Evolutionary conservation across 1,140 invertebrate species (phyloP).

Genomic region (Drosophila ficusphila): DNA sequence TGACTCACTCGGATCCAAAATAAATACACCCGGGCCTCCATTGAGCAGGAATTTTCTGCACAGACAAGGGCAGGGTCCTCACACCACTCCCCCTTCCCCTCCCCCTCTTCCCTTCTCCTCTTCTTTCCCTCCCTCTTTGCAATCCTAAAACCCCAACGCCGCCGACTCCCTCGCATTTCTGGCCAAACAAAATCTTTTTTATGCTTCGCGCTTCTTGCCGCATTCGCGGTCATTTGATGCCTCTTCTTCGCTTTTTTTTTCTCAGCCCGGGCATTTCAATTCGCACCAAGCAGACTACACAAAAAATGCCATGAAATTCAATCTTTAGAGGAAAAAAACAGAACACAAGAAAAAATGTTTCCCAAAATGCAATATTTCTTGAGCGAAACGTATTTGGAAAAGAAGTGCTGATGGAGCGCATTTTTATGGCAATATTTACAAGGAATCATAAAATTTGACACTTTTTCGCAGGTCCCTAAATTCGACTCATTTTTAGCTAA

Average conservation of each 20-base stretch:
- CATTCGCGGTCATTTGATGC: slow-evolving; percentile 61
- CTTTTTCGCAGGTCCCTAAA: neutral
- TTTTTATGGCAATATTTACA: neutral
- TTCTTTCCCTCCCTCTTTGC: too few species aligned
- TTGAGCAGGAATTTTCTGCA: slow-evolving; percentile 36
- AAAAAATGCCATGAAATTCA: slow-evolving; percentile 61
- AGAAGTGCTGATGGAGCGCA: neutral
- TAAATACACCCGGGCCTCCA: slow-evolving; percentile 47
- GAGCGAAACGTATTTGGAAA: slow-evolving; percentile 3
- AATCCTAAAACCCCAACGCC: too few species aligned
- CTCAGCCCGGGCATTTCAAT: slow-evolving; percentile 31
- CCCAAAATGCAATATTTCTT: slow-evolving; percentile 2
- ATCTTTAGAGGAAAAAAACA: slow-evolving; percentile 31
- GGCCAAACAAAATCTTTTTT: slow-evolving; percentile 26
- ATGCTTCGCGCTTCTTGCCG: slow-evolving; percentile 16
- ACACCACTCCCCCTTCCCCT: slow-evolving; percentile 11
- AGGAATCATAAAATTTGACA: neutral
- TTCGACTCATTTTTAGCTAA: neutral
- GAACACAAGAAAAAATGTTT: slow-evolving; percentile 10
- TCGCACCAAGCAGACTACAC: slow-evolving; percentile 31
- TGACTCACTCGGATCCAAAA: slow-evolving; percentile 66
- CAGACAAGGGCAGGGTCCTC: slow-evolving; percentile 27
- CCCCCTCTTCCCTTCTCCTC: too few species aligned
- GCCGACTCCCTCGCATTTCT: slow-evolving; percentile 23
- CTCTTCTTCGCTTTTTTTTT: slow-evolving; percentile 10